phyloP scores from a whole-genome alignment of 2,888 invertebrate species.

The Strigamia maritima region DNA sequence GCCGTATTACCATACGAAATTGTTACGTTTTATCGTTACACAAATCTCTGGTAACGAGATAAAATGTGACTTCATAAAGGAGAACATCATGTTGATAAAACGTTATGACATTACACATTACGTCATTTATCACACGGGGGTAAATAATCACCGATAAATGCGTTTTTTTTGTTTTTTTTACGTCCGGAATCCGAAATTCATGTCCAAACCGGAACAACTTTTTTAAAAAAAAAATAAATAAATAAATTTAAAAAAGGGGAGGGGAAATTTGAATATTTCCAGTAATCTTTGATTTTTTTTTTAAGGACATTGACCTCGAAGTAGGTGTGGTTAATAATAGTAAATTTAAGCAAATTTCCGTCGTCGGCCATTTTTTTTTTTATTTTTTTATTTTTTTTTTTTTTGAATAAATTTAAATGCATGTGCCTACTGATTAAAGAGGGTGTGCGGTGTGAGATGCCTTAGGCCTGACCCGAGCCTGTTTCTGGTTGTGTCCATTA shows the following conservation, averaged over 20 bases:
- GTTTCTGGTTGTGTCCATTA: not conserved
- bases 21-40: not conserved
- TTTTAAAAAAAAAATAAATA: not conserved
- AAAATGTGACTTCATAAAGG: not conserved
- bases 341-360: not conserved
- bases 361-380: not conserved
- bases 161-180: too few relatives aligned
- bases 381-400: not conserved
- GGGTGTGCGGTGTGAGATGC: not conserved
- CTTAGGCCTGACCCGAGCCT: constrained; percentile 11
- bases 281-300: not conserved
- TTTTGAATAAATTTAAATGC: not conserved
- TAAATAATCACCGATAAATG: too few relatives aligned
- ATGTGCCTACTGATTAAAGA: not conserved
- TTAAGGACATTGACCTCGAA: not conserved
- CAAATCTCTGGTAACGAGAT: not conserved
- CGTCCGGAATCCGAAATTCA: not conserved
- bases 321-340: constrained; percentile 16
- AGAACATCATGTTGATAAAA: not conserved
- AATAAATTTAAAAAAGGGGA: too few relatives aligned
- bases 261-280: not conserved
- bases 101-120: not conserved
- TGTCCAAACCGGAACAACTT: not conserved
- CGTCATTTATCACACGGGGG: not conserved
- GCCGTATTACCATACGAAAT: not conserved